Evolutionary conservation across 2,888 invertebrate species (phyloP), one percentile per base, ranked within the genome.

Genomic region (Pheosia tremula): DNA sequence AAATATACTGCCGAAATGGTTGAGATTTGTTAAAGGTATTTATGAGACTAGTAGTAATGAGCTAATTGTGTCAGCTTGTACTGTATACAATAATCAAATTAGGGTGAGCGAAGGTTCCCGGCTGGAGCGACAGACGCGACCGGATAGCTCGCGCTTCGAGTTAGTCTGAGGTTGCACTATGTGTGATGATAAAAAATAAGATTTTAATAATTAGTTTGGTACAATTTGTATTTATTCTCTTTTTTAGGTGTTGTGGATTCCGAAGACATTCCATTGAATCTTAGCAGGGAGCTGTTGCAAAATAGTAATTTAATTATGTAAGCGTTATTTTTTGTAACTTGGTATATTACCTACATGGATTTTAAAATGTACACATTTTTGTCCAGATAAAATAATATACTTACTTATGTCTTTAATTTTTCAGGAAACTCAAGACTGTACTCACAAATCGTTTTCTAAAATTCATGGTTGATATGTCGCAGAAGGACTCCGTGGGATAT

Each of bases 201-300:
- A 24, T 24, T 24, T 24, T 24, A 24, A 24, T 24, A 24, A 24
- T 24, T 24, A 24, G 24, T 24, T 24, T 24, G 24, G 24, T 24
- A 24, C 24, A 24, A 24, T 24, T 24, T 24, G 24, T 24, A 24
- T 24, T 24, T 24, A 24, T 24, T 24, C 54, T 47, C 50, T 43
- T 87, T 87, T 86, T 57, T 80, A 96, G 96, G 99, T 83, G 99
- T 99, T 43, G 98, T 99, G 13, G 99, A 99, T 94, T 99, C 98
- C 0, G 99, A 99, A 94, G 99, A 99, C 89, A 99, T 99, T 93
- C 99, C 99, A 53, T 93, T 99, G 61, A 99, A 99, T 95, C 94
- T 99, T 66, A 99, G 99, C 85, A 95, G 99, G 82, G 99, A 99
- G 89, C 90, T 99, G 64, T 93, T 99, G 57, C 99, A 99, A 90